A percentile compares a stretch with the other conserved stretches of the same genome.
Conservation (phyloP, 2,113 vertebrate species). For the Zosterops japonicus region DNA sequence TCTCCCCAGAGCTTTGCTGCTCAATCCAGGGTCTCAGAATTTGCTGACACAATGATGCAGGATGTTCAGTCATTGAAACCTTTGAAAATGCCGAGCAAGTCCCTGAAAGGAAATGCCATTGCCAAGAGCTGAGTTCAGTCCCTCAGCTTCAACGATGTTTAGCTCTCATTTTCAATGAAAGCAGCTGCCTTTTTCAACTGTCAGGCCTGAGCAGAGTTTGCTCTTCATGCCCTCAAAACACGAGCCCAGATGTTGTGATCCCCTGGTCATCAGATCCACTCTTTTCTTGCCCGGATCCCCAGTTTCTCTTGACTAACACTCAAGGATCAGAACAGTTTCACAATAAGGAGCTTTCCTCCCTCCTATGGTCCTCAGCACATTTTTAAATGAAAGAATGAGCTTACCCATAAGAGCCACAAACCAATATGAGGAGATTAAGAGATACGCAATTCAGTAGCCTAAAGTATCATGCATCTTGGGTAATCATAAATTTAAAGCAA, state of each 20-base stretch:
- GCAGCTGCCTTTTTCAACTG: neutral
- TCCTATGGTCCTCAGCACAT: neutral
- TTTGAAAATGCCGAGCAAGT: neutral
- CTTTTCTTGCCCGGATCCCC: neutral
- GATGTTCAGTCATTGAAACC: neutral
- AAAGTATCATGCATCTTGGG: neutral
- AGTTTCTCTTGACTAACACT: neutral
- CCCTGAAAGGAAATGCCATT: neutral
- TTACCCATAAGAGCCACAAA: neutral
- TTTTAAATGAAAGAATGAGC: slow-evolving; percentile 39
- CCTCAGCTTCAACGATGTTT: neutral
- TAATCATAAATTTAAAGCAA: slow-evolving; percentile 13
- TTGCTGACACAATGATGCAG: neutral
- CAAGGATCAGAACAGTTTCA: neutral
- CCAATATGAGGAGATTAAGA: neutral
- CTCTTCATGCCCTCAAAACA: neutral
- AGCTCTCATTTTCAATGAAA: neutral
- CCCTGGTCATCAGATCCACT: neutral
- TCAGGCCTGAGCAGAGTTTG: neutral
- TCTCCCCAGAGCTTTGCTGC: neutral
- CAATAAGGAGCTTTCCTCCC: neutral
- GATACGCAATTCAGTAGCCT: neutral
- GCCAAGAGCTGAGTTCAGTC: neutral
- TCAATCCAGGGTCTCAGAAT: neutral
- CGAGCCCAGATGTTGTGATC: neutral